phyloP scores from a whole-genome alignment of 2,888 invertebrate species.

The Zygogramma bicolorata region DNA sequence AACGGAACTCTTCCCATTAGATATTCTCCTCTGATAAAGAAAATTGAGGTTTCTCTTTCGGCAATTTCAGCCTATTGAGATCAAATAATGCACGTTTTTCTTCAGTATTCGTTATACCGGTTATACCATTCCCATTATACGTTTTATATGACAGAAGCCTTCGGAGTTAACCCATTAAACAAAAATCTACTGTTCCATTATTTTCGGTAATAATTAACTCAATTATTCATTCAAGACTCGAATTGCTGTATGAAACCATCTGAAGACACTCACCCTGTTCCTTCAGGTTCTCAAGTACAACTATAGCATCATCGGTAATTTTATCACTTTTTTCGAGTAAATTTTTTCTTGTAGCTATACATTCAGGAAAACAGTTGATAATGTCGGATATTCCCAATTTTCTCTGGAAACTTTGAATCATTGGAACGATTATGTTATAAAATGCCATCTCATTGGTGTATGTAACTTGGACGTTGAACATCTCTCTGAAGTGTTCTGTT shows the following conservation, averaged over 20 bases:
- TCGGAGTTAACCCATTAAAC: too few relatives aligned
- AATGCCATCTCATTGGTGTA: conserved; percentile 70
- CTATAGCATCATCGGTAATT: conserved; percentile 69
- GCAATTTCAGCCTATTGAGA: too few relatives aligned
- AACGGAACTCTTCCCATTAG: too few relatives aligned
- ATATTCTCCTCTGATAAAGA: too few relatives aligned
- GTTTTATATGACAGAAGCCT: too few relatives aligned
- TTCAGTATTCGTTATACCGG: too few relatives aligned
- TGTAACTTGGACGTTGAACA: conserved; percentile 69
- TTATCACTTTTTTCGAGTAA: conserved; percentile 55
- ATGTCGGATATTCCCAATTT: conserved; percentile 66
- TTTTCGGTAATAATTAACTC: too few relatives aligned
- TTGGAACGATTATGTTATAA: conserved; percentile 68
- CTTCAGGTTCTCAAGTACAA: conserved; percentile 71
- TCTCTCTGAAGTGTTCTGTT: conserved; percentile 66
- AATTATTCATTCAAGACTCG: not conserved
- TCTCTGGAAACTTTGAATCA: conserved; percentile 66
- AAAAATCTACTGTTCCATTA: too few relatives aligned
- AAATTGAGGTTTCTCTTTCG: too few relatives aligned
- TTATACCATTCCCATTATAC: too few relatives aligned
- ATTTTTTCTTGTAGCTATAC: conserved; percentile 69
- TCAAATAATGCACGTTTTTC: too few relatives aligned
- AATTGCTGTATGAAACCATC: too few relatives aligned
- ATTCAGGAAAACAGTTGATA: conserved; percentile 67
- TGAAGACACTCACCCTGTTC: conserved; percentile 57